Evolutionary conservation across 2,888 invertebrate species (phyloP), one percentile per base, ranked within the genome.

Genomic region (Apamea sordens): DNA sequence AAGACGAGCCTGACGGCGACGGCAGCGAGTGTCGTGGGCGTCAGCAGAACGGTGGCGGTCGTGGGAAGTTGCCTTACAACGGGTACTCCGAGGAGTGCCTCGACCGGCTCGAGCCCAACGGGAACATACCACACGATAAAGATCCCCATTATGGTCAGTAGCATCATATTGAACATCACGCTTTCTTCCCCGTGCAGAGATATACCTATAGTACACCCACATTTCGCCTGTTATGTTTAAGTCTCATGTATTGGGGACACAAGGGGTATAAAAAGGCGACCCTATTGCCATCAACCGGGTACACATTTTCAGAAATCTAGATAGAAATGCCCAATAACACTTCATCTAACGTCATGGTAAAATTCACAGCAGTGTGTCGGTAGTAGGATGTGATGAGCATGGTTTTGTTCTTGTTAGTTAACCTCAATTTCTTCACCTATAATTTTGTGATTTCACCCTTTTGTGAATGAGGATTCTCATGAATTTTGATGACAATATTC

Each of bases 21-120:
- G 88, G 90, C 61, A 92, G 95, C 77, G 96, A 96, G 90, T 95
- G 95, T 89, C 95, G 95, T 77, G 96, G 97, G 89, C 97, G 97
- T 90, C 97, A 97, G 90, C 97, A 97, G 93, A 97, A 97, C 94
- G 95, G 97, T 88, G 97, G 97, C 92, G 97, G 97, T 92, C 97
- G 97, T 94, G 98, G 97, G 94, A 99, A 98, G 97, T 98, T 99
- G 95, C 98, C 98, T 88, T 98, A 98, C 97, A 99, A 99, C 97
- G 99, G 99, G 89, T 99, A 98, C 97, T 99, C 99, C 80, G 99
- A 99, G 94, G 99, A 99, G 97, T 99, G 98, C 97, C 98, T 99
- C 95, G 99, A 99, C 97, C 98, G 99, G 94, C 98, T 99, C 93
- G 99, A 99, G 97, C 98, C 98, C 93, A 99, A 99, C 97, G 99